phyloP scores from a whole-genome alignment of 2,888 invertebrate genomes.

The Onthophagus sagittarius region DNA sequence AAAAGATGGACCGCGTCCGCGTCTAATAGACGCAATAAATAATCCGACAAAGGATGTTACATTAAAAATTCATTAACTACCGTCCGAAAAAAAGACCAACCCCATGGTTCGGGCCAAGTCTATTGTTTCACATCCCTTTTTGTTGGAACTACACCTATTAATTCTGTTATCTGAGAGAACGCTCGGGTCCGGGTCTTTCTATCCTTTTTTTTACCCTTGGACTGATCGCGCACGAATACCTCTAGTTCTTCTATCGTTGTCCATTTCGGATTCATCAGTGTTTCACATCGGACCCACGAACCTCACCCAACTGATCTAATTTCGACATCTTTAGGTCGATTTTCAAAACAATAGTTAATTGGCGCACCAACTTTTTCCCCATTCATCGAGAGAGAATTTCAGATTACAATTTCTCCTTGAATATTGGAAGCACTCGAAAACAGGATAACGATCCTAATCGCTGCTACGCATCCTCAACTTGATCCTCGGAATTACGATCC shows the following conservation, averaged over 20 bases:
- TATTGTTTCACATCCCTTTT: background rate
- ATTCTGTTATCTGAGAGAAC: background rate
- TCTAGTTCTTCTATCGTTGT: background rate
- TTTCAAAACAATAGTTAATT: background rate
- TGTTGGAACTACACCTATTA: background rate
- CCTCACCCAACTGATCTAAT: background rate
- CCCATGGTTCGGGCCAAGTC: background rate
- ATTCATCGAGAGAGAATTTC: background rate
- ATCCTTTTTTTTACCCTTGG: background rate
- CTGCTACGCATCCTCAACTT: background rate
- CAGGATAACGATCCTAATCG: background rate
- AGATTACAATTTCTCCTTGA: background rate
- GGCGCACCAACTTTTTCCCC: background rate
- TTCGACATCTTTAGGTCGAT: background rate
- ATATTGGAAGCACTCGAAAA: background rate
- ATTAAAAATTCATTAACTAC: constrained; percentile 11
- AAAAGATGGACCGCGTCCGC: background rate
- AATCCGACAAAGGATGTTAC: background rate
- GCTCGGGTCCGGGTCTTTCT: background rate
- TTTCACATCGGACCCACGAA: background rate
- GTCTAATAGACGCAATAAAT: constrained; percentile 3
- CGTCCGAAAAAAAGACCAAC: background rate
- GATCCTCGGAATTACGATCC: background rate
- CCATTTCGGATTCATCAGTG: background rate
- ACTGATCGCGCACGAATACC: background rate